Conservation (phyloP, 2,113 vertebrate genomes). For the Rhadina sibilatrix region DNA sequence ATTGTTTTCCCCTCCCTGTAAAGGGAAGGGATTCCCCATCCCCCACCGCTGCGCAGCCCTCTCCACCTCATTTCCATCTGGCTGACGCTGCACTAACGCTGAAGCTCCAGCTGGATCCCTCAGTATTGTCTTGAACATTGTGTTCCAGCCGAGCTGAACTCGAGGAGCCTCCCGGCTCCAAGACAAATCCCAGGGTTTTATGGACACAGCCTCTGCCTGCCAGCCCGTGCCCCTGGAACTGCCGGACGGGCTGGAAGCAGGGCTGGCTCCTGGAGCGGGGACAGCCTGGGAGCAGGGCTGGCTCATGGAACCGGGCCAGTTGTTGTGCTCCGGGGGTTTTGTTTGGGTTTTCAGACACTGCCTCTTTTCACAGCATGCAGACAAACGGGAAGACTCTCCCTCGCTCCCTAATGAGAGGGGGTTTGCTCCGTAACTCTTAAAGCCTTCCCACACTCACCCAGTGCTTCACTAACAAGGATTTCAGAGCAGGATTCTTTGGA, state of each 20-base stretch:
- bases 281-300: background rate
- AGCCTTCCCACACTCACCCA: background rate
- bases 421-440: background rate
- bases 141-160: slow-evolving; percentile 78
- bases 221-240: slow-evolving; percentile 11
- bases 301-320: slow-evolving; percentile 46
- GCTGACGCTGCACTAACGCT: slow-evolving; percentile 60
- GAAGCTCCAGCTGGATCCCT: slow-evolving; percentile 67
- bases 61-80: slow-evolving; percentile 68
- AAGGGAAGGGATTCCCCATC: slow-evolving; percentile 25
- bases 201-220: background rate
- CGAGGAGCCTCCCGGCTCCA: slow-evolving; percentile 53
- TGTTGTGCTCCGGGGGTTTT: slow-evolving; percentile 33
- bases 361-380: slow-evolving; percentile 34
- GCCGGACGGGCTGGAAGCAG: background rate
- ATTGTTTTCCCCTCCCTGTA: background rate
- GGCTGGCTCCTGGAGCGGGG: background rate
- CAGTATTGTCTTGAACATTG: slow-evolving; percentile 76
- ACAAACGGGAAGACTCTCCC: slow-evolving; percentile 14
- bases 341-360: slow-evolving; percentile 52
- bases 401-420: background rate
- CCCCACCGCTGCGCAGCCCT: background rate
- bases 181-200: slow-evolving; percentile 43
- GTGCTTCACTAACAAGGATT: background rate
- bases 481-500: background rate